Percentiles rank a stretch among this genome's conserved stretches.
phyloP scores from a whole-genome alignment of 2,888 invertebrate species.

The Polia nebulosa region DNA sequence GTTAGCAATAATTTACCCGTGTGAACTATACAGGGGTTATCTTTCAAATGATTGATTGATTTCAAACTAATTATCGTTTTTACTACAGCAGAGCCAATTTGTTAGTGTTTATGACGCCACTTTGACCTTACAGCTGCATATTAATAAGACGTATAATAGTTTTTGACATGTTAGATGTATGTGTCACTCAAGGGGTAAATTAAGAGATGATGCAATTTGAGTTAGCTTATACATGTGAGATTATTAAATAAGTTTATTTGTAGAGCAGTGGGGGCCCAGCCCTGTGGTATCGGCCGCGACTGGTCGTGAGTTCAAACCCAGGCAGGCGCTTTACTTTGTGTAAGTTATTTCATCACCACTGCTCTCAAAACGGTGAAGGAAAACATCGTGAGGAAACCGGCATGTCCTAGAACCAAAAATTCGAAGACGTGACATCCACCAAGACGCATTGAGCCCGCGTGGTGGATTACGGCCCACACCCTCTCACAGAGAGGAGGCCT shows the following conservation, averaged over 20 bases:
- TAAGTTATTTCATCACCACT: too few species aligned
- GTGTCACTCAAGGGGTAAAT: conserved; percentile 28
- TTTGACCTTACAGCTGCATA: conserved; percentile 65
- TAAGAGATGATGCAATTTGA: conserved; percentile 38
- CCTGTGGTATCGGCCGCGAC: too few species aligned
- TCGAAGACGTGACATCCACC: too few species aligned
- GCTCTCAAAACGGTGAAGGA: too few species aligned
- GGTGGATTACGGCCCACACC: too few species aligned
- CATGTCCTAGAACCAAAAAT: too few species aligned
- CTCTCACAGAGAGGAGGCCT: too few species aligned
- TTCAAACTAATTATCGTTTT: conserved; percentile 67
- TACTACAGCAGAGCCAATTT: conserved; percentile 55
- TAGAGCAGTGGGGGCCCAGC: too few species aligned
- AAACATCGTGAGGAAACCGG: too few species aligned
- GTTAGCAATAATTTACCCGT: conserved; percentile 65
- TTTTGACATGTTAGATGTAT: conserved; percentile 39
- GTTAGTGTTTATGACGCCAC: conserved; percentile 61
- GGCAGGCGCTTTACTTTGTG: too few species aligned
- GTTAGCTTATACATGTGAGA: conserved; percentile 5
- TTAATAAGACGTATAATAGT: conserved; percentile 48
- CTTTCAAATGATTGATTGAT: conserved; percentile 78
- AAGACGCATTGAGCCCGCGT: too few species aligned
- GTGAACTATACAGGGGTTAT: conserved; percentile 77
- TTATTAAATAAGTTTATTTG: background rate
- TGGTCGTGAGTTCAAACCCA: too few species aligned